phyloP scores from a whole-genome alignment of 2,113 vertebrate genomes.

The Cinclus cinclus region DNA sequence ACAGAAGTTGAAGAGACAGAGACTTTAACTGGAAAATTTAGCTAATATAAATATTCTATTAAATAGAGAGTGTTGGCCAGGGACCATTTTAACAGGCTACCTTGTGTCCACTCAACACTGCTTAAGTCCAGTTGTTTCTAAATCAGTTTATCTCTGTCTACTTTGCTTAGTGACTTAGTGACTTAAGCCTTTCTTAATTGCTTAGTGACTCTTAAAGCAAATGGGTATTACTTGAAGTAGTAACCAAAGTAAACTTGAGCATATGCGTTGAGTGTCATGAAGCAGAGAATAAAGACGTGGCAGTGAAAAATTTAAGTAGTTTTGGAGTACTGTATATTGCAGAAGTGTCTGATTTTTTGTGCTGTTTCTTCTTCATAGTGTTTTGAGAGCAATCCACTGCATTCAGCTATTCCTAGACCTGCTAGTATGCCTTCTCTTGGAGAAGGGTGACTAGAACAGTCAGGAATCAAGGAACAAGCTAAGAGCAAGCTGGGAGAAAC shows the following conservation, averaged over 20 bases:
- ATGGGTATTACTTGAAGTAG: background rate
- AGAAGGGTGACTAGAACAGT: background rate
- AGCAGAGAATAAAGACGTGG: background rate
- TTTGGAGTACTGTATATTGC: background rate
- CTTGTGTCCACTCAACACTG: background rate
- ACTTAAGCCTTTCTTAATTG: background rate
- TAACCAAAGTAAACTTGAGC: background rate
- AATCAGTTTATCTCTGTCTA: background rate
- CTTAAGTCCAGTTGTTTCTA: background rate
- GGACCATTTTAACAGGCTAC: background rate
- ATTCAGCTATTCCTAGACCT: background rate
- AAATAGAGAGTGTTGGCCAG: background rate
- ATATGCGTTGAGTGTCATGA: background rate
- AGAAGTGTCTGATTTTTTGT: background rate
- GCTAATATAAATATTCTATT: background rate
- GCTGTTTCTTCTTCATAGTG: background rate
- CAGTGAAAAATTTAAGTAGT: background rate
- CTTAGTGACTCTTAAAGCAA: background rate
- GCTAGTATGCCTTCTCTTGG: background rate
- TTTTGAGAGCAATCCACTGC: background rate
- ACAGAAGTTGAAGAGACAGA: background rate
- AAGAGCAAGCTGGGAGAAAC: background rate
- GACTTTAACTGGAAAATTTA: background rate
- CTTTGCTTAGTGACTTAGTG: background rate
- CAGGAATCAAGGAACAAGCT: background rate